Evolutionary conservation across 2,797 vertebrate genomes (phyloP), one percentile per base, ranked within the genome.

Genomic region (Melanogrammus aeglefinus): DNA sequence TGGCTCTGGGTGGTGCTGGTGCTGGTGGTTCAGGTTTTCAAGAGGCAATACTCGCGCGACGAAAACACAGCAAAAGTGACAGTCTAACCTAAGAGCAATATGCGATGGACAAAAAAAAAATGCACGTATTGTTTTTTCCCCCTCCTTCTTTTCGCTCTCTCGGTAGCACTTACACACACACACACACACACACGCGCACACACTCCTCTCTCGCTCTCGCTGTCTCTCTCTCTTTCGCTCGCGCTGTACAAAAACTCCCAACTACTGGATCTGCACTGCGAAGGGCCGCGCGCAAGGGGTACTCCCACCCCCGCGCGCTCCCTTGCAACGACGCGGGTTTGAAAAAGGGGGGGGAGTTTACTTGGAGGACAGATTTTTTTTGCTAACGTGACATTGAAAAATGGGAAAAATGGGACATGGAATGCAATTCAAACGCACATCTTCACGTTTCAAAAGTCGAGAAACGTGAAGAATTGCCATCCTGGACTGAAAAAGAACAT

Each of bases 251-350:
- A n/a, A 35, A 38, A 73, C 72, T 73, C 72, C 72, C 47, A 73
- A 73, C 72, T 73, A 73, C 35, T 73, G 72, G 72, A 73, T 38
- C 72, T 57, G 47, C 47, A 57, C 14, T 21, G 47, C 47, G 47
- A 47, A 47, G 44, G 47, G 47, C 4, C 47, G 16, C 47, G 16
- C 16, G 16, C 47, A 57, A 18, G 47, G 47, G 47, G 47, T 47
- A 21, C 47, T 57, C 47, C 47, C 47, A 16, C 5, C 18, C 16
- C 4, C 16, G 47, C 47, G 47, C 47, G 47, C 47, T 21, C 47
- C n/a, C 47, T 57, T 21, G 47, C 47, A 57, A 21, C 47, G 47
- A 57, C 47, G 47, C 47, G 3, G 47, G 16, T 57, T 21, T 57
- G 47, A 57, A 57, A 57, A 57, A 21, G 18, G 47, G 47, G 47